Evolutionary conservation across 2,888 invertebrate species (phyloP).

Genomic region (Nemoura dubitans): DNA sequence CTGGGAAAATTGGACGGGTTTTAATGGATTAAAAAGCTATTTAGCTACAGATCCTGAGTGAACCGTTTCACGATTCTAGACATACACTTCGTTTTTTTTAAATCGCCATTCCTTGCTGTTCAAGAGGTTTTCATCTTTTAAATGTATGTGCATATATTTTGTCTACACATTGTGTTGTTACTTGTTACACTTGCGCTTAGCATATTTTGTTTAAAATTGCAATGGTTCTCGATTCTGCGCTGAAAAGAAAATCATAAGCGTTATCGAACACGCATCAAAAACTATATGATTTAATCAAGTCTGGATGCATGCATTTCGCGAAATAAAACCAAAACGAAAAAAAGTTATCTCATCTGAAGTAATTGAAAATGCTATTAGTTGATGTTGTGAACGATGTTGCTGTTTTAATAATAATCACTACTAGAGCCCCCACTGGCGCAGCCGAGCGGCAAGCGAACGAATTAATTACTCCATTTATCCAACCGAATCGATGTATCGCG

Average conservation of each 20-base stretch:
- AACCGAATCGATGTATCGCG: neutral
- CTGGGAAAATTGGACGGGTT: neutral
- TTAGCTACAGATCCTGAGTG: neutral
- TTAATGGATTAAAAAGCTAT: neutral
- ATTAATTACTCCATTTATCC: neutral
- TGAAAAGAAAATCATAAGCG: neutral
- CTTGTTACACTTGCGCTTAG: no score
- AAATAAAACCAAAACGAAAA: neutral
- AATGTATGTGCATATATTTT: neutral
- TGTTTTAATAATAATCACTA: neutral
- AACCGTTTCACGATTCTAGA: neutral
- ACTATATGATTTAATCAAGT: no score
- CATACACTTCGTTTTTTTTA: neutral
- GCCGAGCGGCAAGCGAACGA: neutral
- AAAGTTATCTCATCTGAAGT: neutral
- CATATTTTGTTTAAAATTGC: neutral
- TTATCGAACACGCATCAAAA: no score
- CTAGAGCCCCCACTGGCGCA: neutral
- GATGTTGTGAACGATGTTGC: neutral
- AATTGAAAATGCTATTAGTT: constrained; percentile 14
- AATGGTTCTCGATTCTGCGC: neutral
- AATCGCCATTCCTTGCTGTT: neutral
- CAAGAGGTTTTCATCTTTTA: neutral
- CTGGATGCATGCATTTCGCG: neutral
- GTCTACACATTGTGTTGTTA: no score